phyloP scores from a whole-genome alignment of 2,797 vertebrate species.

The Phoeniculus purpureus region DNA sequence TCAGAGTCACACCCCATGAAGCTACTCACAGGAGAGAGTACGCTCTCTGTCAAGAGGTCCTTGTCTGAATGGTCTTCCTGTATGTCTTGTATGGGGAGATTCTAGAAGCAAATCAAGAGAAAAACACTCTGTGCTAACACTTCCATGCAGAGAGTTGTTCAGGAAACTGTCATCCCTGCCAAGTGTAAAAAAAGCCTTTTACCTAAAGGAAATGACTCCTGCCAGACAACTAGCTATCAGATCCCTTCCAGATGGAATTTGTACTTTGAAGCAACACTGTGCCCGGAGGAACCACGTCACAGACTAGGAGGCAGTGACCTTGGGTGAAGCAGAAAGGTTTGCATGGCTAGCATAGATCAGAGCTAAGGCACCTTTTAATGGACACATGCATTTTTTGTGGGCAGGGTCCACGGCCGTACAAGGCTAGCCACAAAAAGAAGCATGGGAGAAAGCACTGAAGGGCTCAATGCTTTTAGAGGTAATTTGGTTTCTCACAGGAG shows the following conservation, averaged over 20 bases:
- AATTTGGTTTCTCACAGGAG: background rate
- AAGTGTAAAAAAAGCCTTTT: constrained; percentile 32
- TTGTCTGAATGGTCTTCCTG: rapidly evolving
- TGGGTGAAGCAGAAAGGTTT: constrained; percentile 54
- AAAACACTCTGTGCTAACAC: background rate
- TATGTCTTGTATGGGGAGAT: background rate
- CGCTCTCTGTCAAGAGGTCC: background rate
- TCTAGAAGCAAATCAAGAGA: background rate
- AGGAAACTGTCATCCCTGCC: background rate
- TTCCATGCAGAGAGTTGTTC: constrained; percentile 24
- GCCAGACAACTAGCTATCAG: constrained; percentile 25
- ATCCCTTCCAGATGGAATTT: constrained; percentile 44
- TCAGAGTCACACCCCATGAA: background rate
- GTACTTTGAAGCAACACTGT: constrained; percentile 38
- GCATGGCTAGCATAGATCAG: background rate
- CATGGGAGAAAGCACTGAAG: background rate
- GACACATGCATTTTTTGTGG: background rate
- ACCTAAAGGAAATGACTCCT: constrained; percentile 51
- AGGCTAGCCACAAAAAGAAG: background rate
- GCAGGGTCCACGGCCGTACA: background rate
- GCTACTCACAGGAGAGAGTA: background rate
- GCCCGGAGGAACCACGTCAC: background rate
- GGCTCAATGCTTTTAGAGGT: background rate
- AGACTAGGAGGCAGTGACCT: constrained; percentile 16
- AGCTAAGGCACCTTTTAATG: background rate